phyloP scores from a whole-genome alignment of 2,888 invertebrate genomes.

The Pollenia griseotomentosa region DNA sequence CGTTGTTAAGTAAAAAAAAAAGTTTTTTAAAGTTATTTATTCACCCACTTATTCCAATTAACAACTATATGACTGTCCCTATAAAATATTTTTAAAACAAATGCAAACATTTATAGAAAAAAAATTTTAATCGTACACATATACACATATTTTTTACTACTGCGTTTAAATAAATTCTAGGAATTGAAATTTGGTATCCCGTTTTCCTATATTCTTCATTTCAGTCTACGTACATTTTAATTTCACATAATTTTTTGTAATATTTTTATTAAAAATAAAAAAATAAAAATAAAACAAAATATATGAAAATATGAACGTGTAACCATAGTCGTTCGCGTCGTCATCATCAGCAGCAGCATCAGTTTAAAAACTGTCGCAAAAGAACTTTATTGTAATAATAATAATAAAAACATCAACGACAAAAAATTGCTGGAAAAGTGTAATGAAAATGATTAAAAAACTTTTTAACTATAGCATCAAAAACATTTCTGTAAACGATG shows the following conservation, averaged over 20 bases:
- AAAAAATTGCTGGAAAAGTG: constrained; percentile 11
- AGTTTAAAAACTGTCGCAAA: constrained; percentile 58
- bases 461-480: constrained; percentile 25
- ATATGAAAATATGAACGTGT: not conserved
- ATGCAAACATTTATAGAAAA: not conserved
- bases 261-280: constrained; percentile 1
- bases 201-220: not conserved
- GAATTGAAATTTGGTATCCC: constrained; percentile 40
- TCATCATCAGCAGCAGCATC: constrained; percentile 18
- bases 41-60: not conserved
- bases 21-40: not conserved
- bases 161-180: constrained; percentile 38
- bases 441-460: constrained; percentile 48
- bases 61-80: not conserved
- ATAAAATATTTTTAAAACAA: not conserved
- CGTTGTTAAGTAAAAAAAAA: too few relatives aligned
- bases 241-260: not conserved
- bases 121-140: not conserved
- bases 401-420: not conserved
- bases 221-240: not conserved
- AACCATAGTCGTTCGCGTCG: constrained; percentile 26
- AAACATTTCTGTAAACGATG: constrained; percentile 53
- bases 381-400: constrained; percentile 57
- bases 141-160: not conserved
- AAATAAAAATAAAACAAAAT: not conserved